phyloP scores from a whole-genome alignment of 2,888 invertebrate species.

The Agrenia bidenticulata region DNA sequence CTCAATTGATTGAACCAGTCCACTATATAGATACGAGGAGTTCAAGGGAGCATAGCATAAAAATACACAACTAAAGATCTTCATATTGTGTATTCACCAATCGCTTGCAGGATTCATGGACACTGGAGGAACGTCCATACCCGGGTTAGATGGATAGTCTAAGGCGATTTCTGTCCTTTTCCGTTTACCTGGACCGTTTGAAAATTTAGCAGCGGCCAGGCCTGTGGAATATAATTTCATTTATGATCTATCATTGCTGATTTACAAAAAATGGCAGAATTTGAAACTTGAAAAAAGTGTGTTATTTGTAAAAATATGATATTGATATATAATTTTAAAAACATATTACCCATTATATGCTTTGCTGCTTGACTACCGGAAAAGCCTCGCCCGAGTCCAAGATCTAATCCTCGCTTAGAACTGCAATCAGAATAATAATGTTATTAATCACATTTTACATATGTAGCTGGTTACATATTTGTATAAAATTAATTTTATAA shows the following conservation, averaged over 20 bases:
- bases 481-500: no score
- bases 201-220: constrained; percentile 79
- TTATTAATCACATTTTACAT: no score
- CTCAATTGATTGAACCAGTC: no score
- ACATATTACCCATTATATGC: constrained; percentile 73
- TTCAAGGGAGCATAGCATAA: no score
- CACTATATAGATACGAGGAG: no score
- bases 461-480: no score
- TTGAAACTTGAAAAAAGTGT: no score
- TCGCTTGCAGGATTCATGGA: constrained; percentile 4
- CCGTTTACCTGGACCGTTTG: constrained; percentile 56
- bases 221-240: constrained; percentile 55
- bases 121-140: constrained; percentile 24
- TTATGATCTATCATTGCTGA: no score
- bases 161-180: constrained; percentile 45
- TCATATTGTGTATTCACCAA: constrained; percentile 2
- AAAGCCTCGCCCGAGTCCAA: constrained; percentile 83
- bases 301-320: no score
- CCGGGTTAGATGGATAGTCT: constrained; percentile 10
- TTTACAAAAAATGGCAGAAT: no score
- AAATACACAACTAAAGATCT: no score
- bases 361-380: constrained; percentile 88
- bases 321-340: no score
- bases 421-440: constrained; percentile 58
- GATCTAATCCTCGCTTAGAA: constrained; percentile 81